Conservation (phyloP, 2,888 invertebrate genomes). For the Teleiodes luculella region DNA sequence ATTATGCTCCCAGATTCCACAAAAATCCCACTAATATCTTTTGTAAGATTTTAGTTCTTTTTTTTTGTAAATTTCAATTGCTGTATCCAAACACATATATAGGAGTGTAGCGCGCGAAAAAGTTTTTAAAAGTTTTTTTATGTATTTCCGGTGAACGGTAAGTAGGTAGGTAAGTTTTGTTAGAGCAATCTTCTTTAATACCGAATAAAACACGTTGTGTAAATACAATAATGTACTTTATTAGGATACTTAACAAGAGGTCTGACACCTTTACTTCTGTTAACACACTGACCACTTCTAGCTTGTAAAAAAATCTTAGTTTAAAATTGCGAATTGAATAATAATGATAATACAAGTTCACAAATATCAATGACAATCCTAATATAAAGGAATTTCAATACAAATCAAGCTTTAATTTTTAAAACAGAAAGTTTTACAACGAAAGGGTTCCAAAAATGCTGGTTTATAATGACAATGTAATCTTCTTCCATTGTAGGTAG, state of each 20-base stretch:
- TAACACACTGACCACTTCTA: slow-evolving; percentile 65
- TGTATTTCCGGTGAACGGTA: no score
- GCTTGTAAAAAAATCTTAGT: slow-evolving; percentile 62
- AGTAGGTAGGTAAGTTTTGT: no score
- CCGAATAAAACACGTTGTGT: slow-evolving; percentile 6
- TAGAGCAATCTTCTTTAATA: no score
- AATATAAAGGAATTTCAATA: background rate
- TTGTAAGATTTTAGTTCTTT: no score
- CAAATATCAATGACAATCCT: background rate
- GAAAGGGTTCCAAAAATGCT: background rate
- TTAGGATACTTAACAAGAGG: slow-evolving; percentile 71
- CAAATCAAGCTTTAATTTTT: background rate
- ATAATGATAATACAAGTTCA: background rate
- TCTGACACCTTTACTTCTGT: slow-evolving; percentile 59
- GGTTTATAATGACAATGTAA: background rate
- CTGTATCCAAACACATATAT: no score
- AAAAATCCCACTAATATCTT: no score
- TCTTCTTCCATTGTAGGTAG: background rate
- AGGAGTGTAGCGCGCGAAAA: no score
- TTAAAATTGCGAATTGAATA: slow-evolving; percentile 10
- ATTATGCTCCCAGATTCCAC: no score
- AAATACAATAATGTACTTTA: slow-evolving; percentile 73
- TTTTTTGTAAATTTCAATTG: no score
- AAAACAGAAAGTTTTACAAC: slow-evolving; percentile 3
- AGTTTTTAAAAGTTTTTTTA: no score